A percentile compares a stretch with the other conserved stretches of the same genome.
Evolutionary conservation across 2,797 vertebrate genomes (phyloP).

Genomic region (Mormyrops boulengeri): DNA sequence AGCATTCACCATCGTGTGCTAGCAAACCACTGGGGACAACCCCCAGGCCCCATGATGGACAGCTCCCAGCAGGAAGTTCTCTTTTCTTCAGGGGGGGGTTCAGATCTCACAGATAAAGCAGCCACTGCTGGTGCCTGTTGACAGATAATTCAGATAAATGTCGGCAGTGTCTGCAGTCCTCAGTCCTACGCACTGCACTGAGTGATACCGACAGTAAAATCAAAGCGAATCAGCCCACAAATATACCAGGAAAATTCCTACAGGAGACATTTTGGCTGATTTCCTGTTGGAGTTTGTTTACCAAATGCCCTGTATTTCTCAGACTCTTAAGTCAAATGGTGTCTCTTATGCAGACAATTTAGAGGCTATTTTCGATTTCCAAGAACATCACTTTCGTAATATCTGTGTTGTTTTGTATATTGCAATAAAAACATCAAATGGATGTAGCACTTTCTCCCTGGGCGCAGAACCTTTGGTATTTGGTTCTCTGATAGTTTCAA

Average conservation of each 20-base stretch:
- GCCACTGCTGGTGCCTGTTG: not conserved
- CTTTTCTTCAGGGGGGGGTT: not conserved
- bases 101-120: not conserved
- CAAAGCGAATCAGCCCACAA: not conserved
- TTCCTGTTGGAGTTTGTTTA: not conserved
- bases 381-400: not conserved
- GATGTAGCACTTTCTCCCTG: not conserved
- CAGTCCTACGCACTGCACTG: not conserved
- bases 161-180: not conserved
- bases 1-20: not conserved
- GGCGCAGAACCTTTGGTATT: not conserved
- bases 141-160: not conserved
- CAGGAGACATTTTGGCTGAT: not conserved
- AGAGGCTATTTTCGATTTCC: not conserved
- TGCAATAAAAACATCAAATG: not conserved
- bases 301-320: not conserved
- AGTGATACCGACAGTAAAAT: not conserved
- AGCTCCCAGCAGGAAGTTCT: not conserved
- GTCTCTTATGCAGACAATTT: not conserved
- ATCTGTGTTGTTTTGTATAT: not conserved
- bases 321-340: not conserved
- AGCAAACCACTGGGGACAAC: not conserved
- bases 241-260: not conserved
- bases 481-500: not conserved
- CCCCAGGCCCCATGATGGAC: not conserved